These are phyloP conservation scores for Drosophila limbata DNA, from an alignment of 2,888 invertebrate species.

Conservation along the genomic window DNA sequence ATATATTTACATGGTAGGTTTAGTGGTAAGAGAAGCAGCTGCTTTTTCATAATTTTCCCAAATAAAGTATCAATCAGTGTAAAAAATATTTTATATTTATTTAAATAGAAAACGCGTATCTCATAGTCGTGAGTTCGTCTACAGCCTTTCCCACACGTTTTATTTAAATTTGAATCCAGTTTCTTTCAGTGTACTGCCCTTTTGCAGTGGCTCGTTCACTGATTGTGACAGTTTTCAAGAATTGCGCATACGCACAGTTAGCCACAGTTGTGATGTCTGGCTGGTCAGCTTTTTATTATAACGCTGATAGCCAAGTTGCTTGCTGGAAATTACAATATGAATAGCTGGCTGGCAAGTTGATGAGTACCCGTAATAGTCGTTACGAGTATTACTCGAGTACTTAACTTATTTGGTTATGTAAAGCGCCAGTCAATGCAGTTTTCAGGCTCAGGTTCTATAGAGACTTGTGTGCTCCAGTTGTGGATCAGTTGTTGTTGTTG, in stretches of 20 bases:
- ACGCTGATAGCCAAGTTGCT: not conserved
- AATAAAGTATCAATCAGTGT: no score
- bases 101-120: no score
- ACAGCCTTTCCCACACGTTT: no score
- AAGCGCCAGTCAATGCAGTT: conserved; percentile 34
- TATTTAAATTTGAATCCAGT: no score
- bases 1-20: not conserved
- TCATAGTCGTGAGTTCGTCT: no score
- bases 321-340: conserved; percentile 22
- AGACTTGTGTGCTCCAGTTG: conserved; percentile 18
- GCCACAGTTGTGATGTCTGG: conserved; percentile 18
- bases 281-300: conserved; percentile 8
- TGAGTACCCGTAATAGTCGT: conserved; percentile 36
- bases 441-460: conserved; percentile 22
- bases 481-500: conserved; percentile 44
- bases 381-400: conserved; percentile 18
- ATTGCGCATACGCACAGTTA: conserved; percentile 64
- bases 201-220: conserved; percentile 6
- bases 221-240: conserved; percentile 29
- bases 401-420: conserved; percentile 50
- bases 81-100: no score
- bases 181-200: conserved; percentile 12
- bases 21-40: no score
- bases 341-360: conserved; percentile 15
- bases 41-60: no score